Conservation (phyloP, 2,113 vertebrate genomes). For the Ochotona curzoniae region DNA sequence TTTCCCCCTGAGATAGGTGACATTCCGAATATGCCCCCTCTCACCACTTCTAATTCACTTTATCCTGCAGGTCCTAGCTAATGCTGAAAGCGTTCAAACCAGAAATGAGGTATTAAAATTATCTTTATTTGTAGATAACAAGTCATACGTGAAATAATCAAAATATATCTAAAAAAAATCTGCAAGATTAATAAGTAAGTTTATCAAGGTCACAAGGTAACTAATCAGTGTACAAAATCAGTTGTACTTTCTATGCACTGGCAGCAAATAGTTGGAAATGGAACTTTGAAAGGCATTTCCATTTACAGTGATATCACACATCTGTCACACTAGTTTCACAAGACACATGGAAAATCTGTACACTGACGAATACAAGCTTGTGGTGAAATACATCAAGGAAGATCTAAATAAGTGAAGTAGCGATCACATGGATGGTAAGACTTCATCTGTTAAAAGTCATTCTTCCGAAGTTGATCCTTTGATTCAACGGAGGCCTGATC, state of each 20-base stretch:
- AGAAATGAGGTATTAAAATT: background rate
- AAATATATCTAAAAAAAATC: background rate
- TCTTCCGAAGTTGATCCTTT: background rate
- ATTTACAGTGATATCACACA: conserved; percentile 3
- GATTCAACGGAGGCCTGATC: background rate
- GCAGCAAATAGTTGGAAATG: background rate
- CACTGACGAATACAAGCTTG: background rate
- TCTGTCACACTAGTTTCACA: conserved; percentile 25
- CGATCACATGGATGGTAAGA: background rate
- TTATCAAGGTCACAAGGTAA: background rate
- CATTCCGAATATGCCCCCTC: background rate
- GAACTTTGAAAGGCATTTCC: background rate
- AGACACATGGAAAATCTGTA: background rate
- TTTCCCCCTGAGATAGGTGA: background rate
- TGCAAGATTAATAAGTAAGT: conserved; percentile 11
- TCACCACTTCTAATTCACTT: background rate
- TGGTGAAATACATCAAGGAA: background rate
- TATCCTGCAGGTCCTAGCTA: background rate
- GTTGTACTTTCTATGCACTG: background rate
- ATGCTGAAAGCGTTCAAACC: background rate
- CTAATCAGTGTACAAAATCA: background rate
- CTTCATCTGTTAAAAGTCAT: background rate
- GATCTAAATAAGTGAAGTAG: conserved; percentile 16
- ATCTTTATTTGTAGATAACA: background rate
- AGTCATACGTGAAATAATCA: background rate